Evolutionary conservation across 2,797 vertebrate species (phyloP).

Genomic region (Sandelia bainsii): DNA sequence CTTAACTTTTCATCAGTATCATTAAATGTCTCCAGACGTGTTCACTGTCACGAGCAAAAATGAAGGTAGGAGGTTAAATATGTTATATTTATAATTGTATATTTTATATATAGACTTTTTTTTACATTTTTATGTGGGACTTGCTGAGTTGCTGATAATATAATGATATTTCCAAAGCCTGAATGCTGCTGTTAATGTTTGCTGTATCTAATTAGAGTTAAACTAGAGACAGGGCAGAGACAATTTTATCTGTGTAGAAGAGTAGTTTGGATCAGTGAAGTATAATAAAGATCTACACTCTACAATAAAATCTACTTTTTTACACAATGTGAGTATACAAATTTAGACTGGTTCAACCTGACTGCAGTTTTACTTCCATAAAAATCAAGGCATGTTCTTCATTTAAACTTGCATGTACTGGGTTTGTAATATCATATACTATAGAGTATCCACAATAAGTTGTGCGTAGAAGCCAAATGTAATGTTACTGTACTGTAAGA

Average conservation of each 20-base stretch:
- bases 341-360: neutral
- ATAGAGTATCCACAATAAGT: too few relatives aligned
- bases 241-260: neutral
- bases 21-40: conserved; percentile 9
- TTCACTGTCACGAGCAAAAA: conserved; percentile 2
- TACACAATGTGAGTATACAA: neutral
- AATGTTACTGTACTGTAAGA: too few relatives aligned
- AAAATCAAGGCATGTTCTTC: neutral
- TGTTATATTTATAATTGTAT: neutral
- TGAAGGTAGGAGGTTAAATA: conserved; percentile 46
- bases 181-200: too few relatives aligned
- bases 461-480: too few relatives aligned
- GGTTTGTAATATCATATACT: neutral
- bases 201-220: neutral
- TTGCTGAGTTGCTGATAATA: too few relatives aligned
- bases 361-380: too few relatives aligned
- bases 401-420: neutral
- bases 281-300: neutral
- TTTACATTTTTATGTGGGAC: neutral
- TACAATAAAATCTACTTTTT: neutral
- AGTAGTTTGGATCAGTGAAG: neutral
- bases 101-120: neutral
- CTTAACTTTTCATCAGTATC: neutral
- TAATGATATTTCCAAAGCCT: neutral
- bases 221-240: neutral